phyloP scores from a whole-genome alignment of 2,113 vertebrate species.

The Oreotrochilus melanogaster region DNA sequence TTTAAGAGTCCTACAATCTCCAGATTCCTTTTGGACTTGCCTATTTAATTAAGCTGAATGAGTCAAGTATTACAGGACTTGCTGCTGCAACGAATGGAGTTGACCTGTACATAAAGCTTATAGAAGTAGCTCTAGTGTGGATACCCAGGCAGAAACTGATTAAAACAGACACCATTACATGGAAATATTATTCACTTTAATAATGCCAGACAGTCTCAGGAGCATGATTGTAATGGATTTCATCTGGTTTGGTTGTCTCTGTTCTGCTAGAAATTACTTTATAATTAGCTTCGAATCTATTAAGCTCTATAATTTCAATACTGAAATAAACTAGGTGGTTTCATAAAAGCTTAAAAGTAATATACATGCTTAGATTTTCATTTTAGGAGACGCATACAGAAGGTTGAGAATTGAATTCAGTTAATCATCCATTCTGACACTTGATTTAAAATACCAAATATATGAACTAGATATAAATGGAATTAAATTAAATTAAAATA shows the following conservation, averaged over 20 bases:
- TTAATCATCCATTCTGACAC: neutral
- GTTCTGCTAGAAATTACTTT: conserved; percentile 9
- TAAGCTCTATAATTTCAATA: neutral
- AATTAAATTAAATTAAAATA: neutral
- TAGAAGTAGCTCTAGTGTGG: neutral
- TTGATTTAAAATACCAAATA: neutral
- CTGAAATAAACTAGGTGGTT: neutral
- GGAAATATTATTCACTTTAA: conserved; percentile 52
- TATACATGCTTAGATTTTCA: neutral
- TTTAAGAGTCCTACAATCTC: neutral
- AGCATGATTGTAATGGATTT: conserved; percentile 24
- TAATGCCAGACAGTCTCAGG: neutral
- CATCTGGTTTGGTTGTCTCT: conserved; percentile 56
- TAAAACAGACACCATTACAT: neutral
- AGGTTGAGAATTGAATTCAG: neutral
- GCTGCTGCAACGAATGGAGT: neutral
- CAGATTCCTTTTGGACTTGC: neutral
- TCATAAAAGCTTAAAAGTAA: neutral
- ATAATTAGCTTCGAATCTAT: conserved; percentile 43
- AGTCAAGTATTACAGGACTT: neutral
- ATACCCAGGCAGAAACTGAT: neutral
- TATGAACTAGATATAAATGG: neutral
- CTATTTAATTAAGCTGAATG: neutral
- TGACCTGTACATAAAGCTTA: neutral
- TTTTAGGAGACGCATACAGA: neutral